Conservation (phyloP, 2,113 vertebrate genomes). For the Solea senegalensis region DNA sequence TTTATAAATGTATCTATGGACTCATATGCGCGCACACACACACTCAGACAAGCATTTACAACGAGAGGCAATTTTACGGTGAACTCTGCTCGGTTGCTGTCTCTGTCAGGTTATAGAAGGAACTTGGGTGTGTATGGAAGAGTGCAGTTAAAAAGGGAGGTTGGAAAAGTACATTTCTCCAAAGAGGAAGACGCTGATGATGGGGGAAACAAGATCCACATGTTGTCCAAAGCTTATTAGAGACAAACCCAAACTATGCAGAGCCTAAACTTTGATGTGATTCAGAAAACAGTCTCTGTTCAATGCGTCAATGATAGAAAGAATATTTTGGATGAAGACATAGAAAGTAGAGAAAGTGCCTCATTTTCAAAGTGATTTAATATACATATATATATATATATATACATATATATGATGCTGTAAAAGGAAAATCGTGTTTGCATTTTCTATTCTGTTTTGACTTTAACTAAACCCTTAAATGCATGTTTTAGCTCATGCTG, state of each 20-base stretch:
- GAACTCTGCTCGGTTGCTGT: not conserved
- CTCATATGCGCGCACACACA: not conserved
- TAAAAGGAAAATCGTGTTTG: too few species aligned
- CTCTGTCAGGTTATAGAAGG: not conserved
- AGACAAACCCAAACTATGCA: not conserved
- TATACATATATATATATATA: too few species aligned
- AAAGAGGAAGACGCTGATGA: not conserved
- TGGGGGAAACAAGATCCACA: conserved; percentile 2
- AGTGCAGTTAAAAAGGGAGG: conserved; percentile 15
- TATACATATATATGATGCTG: too few species aligned
- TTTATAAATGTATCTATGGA: not conserved
- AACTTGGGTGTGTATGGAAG: conserved; percentile 15
- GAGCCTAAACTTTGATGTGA: not conserved
- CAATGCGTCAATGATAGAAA: too few species aligned
- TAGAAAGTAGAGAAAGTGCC: too few species aligned
- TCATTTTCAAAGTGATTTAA: too few species aligned
- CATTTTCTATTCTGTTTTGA: too few species aligned
- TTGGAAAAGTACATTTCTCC: not conserved
- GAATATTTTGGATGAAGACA: too few species aligned
- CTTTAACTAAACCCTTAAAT: too few species aligned
- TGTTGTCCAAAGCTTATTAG: not conserved
- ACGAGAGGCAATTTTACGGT: conserved; percentile 9
- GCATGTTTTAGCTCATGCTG: too few species aligned
- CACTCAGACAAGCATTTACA: not conserved
- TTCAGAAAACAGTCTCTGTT: too few species aligned